Base-by-base conservation (phyloP, 1,140 invertebrate genomes). In the Ceratina calcarata region DNA sequence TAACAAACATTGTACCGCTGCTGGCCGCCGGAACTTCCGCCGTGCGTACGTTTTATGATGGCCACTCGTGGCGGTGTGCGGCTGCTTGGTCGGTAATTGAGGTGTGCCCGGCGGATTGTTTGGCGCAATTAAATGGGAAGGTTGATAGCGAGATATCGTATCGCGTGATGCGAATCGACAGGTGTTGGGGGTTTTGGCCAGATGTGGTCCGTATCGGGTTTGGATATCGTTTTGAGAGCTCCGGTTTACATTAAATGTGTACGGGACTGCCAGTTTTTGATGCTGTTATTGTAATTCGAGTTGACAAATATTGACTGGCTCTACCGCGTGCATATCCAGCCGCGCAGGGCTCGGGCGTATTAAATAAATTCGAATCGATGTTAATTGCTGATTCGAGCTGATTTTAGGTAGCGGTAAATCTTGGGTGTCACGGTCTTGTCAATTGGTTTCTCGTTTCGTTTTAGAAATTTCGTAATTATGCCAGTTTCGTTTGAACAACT, bases 161-260 rank as follows among this genome's bases (percentile, higher is more conserved):
- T 51, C 51, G 66, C 45, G 2, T 15, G 20, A 24, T 67, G 22
- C 6, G 45, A 51, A 27, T 24, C 45, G 65, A 67, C 45, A 67
- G 20, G 66, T 67, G 66, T 51, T 24, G 49, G 1, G 13, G 66
- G 24, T 60, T 57, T 57, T 62, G 61, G 24, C 61, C 61, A 32
- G 20, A 60, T 18, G 24, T 15, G 15, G 24, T 7, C 27, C 24
- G 20, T 24, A 24, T 60, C 13, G 58, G 57, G 57, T 4, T 15
- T 22, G 32, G 2, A 55, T 55, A 18, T 22, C 18, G 16, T 60
- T 10, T 60, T n/a, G 1, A 3, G 57, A 20, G 20, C 13, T 15
- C 3, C 15, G 32, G 20, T 67, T 67, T 67, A 1, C 37, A 67
- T 67, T 67, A 67, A 67, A 22, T 22, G 65, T 13, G 13, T 15